Evolutionary conservation across 2,113 vertebrate genomes (phyloP), one percentile per base, ranked within the genome.

Genomic region (Gymnocephalus cernua): DNA sequence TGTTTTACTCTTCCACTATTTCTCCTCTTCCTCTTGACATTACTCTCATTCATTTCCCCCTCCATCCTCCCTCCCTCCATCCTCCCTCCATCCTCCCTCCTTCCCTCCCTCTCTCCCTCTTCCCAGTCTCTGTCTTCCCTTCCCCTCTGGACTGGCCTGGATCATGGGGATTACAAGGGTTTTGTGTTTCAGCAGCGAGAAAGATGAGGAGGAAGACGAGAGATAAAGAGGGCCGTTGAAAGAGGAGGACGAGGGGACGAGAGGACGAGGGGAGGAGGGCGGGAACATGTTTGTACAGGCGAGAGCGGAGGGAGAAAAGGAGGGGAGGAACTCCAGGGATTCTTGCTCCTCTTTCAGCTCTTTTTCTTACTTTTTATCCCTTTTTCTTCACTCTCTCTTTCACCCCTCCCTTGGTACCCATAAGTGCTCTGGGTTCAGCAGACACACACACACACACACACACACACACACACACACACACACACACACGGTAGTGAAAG

Each of bases 131-230:
- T 0, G 12, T 38, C 51, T 25, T 13, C 64, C 19, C 78, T 15
- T 68, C 69, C 91, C 86, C 86, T 79, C 83, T 2, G 79, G 84
- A 85, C 90, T n/a, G 82, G 69, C 80, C 62, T 15, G 87, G 84
- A 91, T 90, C 85, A 77, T 1, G 73, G 79, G 90, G 90, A 93
- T 92, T 91, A 90, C 89, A 82, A 83, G 87, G 92, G 89, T 89
- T 93, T 93, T 93, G 86, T 90, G 83, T 93, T 93, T 91, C 91
- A 88, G 84, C 16, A 2, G 83, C 41, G 66, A 79, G 91, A 88
- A 86, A 88, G 86, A 92, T 73, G 88, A 88, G 85, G 86, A 90
- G 82, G 86, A 85, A 80, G 84, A 80, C 32, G 80, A 63, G 85
- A 73, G 86, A 92, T 91, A 86, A 80, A 92, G 90, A 80, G 86